These are phyloP conservation scores for Struthio camelus DNA, from an alignment of 2,113 vertebrate genomes.

Conservation along the genomic window DNA sequence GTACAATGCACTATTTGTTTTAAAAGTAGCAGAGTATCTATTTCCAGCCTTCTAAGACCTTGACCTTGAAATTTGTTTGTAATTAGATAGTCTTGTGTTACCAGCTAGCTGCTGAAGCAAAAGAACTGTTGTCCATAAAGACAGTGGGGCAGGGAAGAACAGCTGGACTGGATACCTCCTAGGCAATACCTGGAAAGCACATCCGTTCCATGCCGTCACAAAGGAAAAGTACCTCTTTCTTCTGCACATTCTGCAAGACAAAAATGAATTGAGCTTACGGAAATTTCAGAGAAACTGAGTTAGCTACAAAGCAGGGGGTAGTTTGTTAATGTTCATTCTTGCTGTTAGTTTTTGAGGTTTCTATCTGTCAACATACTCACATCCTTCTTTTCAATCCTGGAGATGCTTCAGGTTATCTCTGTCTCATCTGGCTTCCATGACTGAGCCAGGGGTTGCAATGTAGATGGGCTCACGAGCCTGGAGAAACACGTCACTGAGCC, in stretches of 20 bases:
- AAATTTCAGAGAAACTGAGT: not conserved
- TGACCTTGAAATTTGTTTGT: not conserved
- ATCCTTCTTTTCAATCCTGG: not conserved
- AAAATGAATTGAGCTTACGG: not conserved
- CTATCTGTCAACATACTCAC: not conserved
- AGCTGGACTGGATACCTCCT: not conserved
- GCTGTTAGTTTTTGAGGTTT: not conserved
- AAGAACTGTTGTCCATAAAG: not conserved
- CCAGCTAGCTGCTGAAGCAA: not conserved
- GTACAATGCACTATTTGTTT: constrained; percentile 9
- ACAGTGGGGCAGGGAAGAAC: not conserved
- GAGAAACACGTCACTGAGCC: not conserved
- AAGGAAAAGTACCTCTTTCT: not conserved
- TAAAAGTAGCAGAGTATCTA: constrained; percentile 4
- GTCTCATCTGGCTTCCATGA: not conserved
- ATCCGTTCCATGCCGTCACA: not conserved
- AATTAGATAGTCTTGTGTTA: constrained; percentile 20
- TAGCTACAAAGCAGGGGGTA: not conserved
- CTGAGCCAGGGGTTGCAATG: not conserved
- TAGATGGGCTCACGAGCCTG: not conserved
- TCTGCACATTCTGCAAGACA: not conserved
- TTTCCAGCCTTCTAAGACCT: constrained; percentile 25
- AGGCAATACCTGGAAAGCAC: not conserved
- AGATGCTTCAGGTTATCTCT: not conserved
- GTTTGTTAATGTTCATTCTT: not conserved